Conservation (phyloP, 2,113 vertebrate species). For the Microtus montanus region DNA sequence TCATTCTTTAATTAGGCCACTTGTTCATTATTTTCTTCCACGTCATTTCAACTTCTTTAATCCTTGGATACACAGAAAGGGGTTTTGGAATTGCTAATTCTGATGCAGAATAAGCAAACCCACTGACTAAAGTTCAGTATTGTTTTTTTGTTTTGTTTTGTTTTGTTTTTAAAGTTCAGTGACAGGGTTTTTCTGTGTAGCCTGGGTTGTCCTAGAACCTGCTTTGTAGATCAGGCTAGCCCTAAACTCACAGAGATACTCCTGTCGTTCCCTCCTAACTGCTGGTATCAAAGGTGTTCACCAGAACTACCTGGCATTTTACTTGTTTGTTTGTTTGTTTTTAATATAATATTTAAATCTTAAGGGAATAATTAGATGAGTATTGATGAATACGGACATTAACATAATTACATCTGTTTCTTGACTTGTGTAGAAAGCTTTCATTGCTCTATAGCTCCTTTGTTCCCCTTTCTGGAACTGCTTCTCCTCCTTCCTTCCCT, state of each 20-base stretch:
- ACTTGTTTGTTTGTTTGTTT: background rate
- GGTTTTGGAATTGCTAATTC: background rate
- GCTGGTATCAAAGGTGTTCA: background rate
- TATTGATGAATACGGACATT: background rate
- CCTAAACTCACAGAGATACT: background rate
- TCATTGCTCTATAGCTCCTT: background rate
- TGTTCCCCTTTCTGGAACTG: background rate
- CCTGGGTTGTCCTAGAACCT: background rate
- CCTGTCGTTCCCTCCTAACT: background rate
- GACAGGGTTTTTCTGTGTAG: background rate
- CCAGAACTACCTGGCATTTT: background rate
- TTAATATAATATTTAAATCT: conserved; percentile 31
- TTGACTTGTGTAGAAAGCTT: background rate
- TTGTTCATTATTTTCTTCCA: background rate
- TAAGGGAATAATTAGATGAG: background rate
- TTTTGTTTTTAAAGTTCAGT: too few species aligned
- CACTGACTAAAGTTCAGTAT: background rate
- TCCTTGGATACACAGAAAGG: background rate
- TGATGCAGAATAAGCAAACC: conserved; percentile 2
- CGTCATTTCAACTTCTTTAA: conserved; percentile 31
- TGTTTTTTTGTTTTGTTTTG: too few species aligned
- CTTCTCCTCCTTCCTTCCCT: background rate
- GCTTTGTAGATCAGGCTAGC: background rate
- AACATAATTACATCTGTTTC: background rate
- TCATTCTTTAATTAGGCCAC: background rate